Evolutionary conservation across 2,888 invertebrate species (phyloP).

Genomic region (Anarsia innoxiella): DNA sequence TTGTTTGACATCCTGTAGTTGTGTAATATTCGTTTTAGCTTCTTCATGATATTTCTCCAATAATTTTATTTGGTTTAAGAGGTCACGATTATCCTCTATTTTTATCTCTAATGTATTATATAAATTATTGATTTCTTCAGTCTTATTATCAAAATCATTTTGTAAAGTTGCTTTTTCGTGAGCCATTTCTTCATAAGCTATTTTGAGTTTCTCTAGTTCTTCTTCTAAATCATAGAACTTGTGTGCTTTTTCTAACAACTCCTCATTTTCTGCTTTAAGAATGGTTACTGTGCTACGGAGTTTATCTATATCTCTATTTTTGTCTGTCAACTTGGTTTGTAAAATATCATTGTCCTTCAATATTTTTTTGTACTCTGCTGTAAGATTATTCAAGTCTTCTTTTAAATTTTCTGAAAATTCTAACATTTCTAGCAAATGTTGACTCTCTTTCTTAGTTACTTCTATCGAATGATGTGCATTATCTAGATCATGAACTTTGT

Average conservation of each 20-base stretch:
- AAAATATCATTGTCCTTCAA: slow-evolving; percentile 31
- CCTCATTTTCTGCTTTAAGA: slow-evolving; percentile 25
- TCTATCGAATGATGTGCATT: slow-evolving; percentile 29
- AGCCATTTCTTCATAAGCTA: slow-evolving; percentile 24
- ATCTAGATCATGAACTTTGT: slow-evolving; percentile 32
- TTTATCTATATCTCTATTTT: slow-evolving; percentile 27
- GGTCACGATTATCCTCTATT: slow-evolving; percentile 38
- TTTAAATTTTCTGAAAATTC: slow-evolving; percentile 30
- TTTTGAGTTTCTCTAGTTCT: slow-evolving; percentile 28
- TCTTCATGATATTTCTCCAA: slow-evolving; percentile 28
- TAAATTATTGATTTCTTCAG: slow-evolving; percentile 33
- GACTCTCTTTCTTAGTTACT: slow-evolving; percentile 36
- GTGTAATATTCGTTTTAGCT: slow-evolving; percentile 26
- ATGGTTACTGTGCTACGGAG: slow-evolving; percentile 20
- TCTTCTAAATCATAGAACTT: slow-evolving; percentile 25
- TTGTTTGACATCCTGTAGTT: slow-evolving; percentile 37
- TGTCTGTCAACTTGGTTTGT: slow-evolving; percentile 29
- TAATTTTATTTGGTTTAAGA: slow-evolving; percentile 29
- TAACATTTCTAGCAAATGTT: slow-evolving; percentile 29
- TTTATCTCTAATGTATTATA: slow-evolving; percentile 33
- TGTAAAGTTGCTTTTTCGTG: slow-evolving; percentile 32
- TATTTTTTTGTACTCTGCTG: slow-evolving; percentile 26
- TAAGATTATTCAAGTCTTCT: slow-evolving; percentile 30
- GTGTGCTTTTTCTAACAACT: slow-evolving; percentile 23
- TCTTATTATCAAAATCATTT: slow-evolving; percentile 32